Conservation (phyloP, 2,888 invertebrate species). For the Drosophila recens region DNA sequence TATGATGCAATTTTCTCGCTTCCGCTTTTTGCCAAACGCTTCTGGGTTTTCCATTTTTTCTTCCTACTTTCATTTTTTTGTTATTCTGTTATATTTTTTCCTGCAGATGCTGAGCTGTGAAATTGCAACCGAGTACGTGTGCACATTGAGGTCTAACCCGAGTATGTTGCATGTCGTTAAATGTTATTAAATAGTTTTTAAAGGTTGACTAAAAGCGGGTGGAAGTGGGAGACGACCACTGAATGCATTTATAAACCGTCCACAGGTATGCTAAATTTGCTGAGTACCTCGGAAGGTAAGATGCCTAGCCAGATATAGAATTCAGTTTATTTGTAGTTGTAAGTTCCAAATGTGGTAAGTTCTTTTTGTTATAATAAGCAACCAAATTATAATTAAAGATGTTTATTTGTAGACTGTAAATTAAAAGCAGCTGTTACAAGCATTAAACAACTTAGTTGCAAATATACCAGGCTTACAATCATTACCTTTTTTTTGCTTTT, state of each 20-base stretch:
- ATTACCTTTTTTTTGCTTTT: no score
- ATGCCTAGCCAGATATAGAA: conserved; percentile 3
- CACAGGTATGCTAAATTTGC: conserved; percentile 23
- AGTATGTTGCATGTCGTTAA: conserved; percentile 37
- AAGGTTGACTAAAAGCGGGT: conserved; percentile 13
- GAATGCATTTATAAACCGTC: conserved; percentile 32
- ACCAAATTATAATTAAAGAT: no score
- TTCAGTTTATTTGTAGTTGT: no score
- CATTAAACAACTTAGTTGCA: no score
- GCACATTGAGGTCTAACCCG: conserved; percentile 35
- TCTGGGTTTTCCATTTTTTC: conserved; percentile 33
- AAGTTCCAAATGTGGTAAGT: not conserved
- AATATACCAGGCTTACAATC: no score
- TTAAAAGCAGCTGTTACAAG: no score
- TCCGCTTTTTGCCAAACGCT: conserved; percentile 59
- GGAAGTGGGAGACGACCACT: conserved; percentile 1
- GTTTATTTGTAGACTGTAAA: no score
- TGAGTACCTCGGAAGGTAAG: conserved; percentile 6
- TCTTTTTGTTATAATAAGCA: not conserved
- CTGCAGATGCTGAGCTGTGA: conserved; percentile 70
- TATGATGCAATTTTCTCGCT: conserved; percentile 79
- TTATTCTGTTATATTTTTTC: not conserved
- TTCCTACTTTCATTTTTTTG: conserved; percentile 20
- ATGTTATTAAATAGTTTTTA: conserved; percentile 57
- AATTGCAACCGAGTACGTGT: conserved; percentile 67